phyloP scores from a whole-genome alignment of 1,140 invertebrate genomes.

The Lysiphlebus fabarum region DNA sequence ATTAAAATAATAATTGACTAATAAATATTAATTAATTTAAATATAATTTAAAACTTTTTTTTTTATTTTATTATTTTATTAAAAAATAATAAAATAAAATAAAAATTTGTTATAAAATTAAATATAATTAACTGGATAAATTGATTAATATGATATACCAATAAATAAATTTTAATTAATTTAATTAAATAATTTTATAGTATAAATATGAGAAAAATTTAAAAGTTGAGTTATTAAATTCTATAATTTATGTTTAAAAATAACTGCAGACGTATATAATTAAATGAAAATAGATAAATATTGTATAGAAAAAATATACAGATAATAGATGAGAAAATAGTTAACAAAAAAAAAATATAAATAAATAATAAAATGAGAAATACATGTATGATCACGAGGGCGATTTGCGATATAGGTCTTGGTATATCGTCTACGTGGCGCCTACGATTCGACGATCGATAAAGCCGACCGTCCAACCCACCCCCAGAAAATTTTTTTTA shows the following conservation, averaged over 20 bases:
- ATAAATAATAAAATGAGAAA: slow-evolving; percentile 14
- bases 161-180: no score
- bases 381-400: slow-evolving; percentile 19
- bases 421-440: slow-evolving; percentile 26
- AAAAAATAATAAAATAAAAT: no score
- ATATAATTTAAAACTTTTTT: no score
- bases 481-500: slow-evolving; percentile 23
- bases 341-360: slow-evolving; percentile 11
- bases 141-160: no score
- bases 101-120: no score
- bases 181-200: no score
- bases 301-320: neutral
- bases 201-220: neutral
- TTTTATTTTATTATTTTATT: no score
- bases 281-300: neutral
- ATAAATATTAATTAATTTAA: no score
- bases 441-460: slow-evolving; percentile 26
- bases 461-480: slow-evolving; percentile 25
- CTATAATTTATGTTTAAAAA: neutral
- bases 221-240: neutral
- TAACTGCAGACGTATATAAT: no score
- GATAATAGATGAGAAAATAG: slow-evolving; percentile 6
- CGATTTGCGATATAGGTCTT: slow-evolving; percentile 26
- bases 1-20: no score
- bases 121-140: no score